Conservation (phyloP, 2,797 vertebrate species). For the Schizopygopsis malacanthus region DNA sequence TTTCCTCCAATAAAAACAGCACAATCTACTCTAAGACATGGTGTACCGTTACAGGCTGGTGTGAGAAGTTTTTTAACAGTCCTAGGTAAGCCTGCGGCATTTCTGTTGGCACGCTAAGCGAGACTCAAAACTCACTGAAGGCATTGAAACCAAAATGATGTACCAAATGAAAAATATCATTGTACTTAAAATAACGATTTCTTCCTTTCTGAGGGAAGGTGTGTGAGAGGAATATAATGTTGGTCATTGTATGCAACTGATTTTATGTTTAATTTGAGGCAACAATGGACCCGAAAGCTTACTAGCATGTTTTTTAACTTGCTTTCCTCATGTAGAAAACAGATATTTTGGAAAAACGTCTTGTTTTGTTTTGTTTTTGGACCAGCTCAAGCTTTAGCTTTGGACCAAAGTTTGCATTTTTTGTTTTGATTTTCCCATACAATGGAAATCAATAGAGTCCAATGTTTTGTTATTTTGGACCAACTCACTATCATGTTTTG, state of each 20-base stretch:
- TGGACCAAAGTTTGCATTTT: not conserved
- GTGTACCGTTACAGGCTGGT: not conserved
- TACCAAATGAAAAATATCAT: constrained; percentile 25
- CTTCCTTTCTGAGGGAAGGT: not conserved
- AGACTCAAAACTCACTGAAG: not conserved
- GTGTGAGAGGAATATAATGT: not conserved
- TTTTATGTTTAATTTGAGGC: not conserved
- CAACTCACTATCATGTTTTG: not conserved
- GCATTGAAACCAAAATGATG: constrained; percentile 29
- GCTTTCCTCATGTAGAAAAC: not conserved
- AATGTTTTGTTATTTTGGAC: not conserved
- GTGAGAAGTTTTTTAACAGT: not conserved
- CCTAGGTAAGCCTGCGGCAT: not conserved
- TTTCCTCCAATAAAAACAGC: constrained; percentile 20
- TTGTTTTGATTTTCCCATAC: not conserved
- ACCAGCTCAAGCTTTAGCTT: not conserved
- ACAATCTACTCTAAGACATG: not conserved
- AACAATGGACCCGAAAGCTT: not conserved
- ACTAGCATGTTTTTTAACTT: not conserved
- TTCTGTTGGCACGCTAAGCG: not conserved
- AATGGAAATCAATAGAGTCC: not conserved
- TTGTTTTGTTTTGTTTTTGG: not conserved
- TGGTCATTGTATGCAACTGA: not conserved
- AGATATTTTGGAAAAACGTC: not conserved
- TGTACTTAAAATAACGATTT: not conserved